Percentiles rank a stretch among this genome's conserved stretches.
Conservation (phyloP, 2,888 invertebrate genomes). For the Eupithecia centaureata region DNA sequence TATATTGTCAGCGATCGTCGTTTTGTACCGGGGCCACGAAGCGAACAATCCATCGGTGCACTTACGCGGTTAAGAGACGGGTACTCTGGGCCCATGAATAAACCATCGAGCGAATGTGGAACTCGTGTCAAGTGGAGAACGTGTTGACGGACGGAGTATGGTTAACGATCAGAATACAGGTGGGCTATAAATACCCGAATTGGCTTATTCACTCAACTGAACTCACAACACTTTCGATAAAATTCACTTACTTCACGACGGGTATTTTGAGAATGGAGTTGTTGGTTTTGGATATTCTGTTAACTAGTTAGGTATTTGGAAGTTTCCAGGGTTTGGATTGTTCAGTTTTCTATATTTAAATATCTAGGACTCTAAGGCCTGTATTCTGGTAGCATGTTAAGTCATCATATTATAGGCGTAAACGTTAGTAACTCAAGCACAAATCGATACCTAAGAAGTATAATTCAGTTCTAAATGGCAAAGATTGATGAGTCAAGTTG, state of each 20-base stretch:
- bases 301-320: neutral
- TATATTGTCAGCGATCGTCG: neutral
- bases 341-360: neutral
- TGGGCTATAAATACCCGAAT: conserved; percentile 16
- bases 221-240: conserved; percentile 1
- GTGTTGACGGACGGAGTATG: conserved; percentile 61
- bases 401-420: too few species aligned
- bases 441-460: too few species aligned
- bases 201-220: conserved; percentile 6
- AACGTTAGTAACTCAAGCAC: too few species aligned
- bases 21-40: conserved; percentile 33
- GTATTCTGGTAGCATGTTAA: neutral
- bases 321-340: too few species aligned
- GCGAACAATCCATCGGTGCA: conserved; percentile 56
- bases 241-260: neutral
- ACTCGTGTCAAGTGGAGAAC: conserved; percentile 65
- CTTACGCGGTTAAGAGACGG: conserved; percentile 53
- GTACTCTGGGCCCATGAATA: conserved; percentile 62
- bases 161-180: conserved; percentile 32
- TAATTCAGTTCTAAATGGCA: too few species aligned
- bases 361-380: neutral
- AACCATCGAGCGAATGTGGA: conserved; percentile 71
- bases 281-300: neutral
- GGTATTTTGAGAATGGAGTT: neutral
- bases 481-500: too few species aligned